These are phyloP conservation scores for Poecilia gillii DNA, from an alignment of 2,797 vertebrate species.

Conservation along the genomic window DNA sequence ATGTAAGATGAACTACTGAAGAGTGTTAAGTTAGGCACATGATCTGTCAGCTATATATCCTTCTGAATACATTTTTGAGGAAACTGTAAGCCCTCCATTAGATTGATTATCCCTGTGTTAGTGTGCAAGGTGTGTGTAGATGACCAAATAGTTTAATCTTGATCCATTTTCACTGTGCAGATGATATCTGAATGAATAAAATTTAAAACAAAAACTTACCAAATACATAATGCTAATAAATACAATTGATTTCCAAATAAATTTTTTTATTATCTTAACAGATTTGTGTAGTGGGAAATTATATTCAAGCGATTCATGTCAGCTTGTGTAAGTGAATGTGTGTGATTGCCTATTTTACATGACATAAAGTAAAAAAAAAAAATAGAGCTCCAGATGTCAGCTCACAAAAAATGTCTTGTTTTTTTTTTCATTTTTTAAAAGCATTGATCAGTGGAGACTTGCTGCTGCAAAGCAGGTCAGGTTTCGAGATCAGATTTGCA, in stretches of 20 bases:
- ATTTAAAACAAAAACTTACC: background rate
- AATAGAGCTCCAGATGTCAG: background rate
- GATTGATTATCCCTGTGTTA: background rate
- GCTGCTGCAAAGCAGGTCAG: background rate
- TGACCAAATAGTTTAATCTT: background rate
- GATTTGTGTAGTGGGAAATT: background rate
- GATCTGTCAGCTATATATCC: background rate
- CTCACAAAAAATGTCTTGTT: background rate
- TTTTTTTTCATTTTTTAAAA: background rate
- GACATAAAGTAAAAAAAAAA: background rate
- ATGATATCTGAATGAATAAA: background rate
- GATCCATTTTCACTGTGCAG: background rate
- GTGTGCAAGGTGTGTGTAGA: background rate
- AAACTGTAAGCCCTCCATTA: background rate
- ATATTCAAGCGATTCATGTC: background rate
- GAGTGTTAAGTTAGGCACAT: background rate
- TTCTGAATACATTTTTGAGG: background rate
- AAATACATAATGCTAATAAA: background rate
- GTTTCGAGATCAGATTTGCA: background rate
- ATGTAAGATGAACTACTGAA: background rate
- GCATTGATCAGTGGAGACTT: background rate
- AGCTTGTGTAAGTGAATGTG: background rate
- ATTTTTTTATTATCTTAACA: background rate
- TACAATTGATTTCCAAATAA: background rate
- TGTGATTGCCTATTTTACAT: background rate